phyloP scores from a whole-genome alignment of 2,888 invertebrate genomes.

The Acholoe squamosa region DNA sequence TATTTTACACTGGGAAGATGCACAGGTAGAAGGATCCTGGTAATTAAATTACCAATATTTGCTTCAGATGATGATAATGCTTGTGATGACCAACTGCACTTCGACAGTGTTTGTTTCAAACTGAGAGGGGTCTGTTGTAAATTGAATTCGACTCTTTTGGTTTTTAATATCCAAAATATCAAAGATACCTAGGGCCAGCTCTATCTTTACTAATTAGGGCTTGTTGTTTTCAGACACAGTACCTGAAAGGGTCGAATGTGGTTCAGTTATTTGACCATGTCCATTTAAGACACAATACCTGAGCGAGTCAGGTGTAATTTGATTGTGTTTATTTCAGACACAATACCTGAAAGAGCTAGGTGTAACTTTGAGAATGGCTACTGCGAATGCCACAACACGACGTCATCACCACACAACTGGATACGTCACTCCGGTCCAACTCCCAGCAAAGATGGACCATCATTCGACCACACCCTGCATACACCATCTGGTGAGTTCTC shows the following conservation, averaged over 20 bases:
- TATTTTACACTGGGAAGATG: too few species aligned
- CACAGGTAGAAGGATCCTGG: neutral
- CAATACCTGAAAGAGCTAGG: constrained; percentile 38
- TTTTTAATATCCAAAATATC: neutral
- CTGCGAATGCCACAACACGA: constrained; percentile 66
- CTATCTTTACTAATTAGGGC: too few species aligned
- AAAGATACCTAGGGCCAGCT: too few species aligned
- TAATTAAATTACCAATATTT: too few species aligned
- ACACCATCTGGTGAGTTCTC: constrained; percentile 29
- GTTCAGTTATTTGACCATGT: constrained; percentile 12
- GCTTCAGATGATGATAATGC: too few species aligned
- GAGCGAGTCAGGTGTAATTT: neutral
- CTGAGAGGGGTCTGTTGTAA: too few species aligned
- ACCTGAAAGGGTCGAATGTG: too few species aligned
- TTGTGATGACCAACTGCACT: too few species aligned
- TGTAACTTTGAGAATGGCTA: constrained; percentile 67
- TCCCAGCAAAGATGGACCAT: constrained; percentile 62
- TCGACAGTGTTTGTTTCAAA: neutral
- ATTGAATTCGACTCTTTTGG: too few species aligned
- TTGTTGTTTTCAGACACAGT: neutral
- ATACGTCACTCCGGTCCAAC: constrained; percentile 61
- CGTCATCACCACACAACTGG: constrained; percentile 16
- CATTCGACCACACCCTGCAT: constrained; percentile 64
- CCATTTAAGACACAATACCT: neutral
- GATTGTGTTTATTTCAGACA: neutral